These are phyloP conservation scores for Zeus faber DNA, from an alignment of 2,113 vertebrate genomes.

Conservation along the genomic window DNA sequence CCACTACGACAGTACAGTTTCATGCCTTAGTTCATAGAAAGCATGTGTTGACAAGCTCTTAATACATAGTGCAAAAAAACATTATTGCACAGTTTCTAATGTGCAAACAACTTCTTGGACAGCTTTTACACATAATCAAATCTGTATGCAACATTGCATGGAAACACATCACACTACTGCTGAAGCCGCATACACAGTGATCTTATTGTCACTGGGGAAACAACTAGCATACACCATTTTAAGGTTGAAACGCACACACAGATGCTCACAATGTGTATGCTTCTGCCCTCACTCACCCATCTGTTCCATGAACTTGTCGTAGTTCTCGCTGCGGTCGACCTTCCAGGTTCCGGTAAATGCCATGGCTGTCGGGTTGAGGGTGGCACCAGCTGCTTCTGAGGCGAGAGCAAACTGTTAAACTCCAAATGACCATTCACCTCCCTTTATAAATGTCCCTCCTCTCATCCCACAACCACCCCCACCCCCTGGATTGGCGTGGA, in stretches of 20 bases:
- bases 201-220: too few relatives aligned
- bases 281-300: conserved; percentile 79
- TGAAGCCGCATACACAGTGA: too few relatives aligned
- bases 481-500: conserved; percentile 53
- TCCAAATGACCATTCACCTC: conserved; percentile 21
- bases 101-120: too few relatives aligned
- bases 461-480: not conserved
- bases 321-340: conserved; percentile 82
- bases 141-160: not conserved
- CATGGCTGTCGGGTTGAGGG: conserved; percentile 68
- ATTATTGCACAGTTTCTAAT: too few relatives aligned
- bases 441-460: conserved; percentile 21
- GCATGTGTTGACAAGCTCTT: conserved; percentile 14
- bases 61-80: too few relatives aligned
- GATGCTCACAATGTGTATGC: not conserved
- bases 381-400: conserved; percentile 21
- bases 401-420: conserved; percentile 36
- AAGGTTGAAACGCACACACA: conserved; percentile 2
- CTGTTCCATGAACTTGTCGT: conserved; percentile 87
- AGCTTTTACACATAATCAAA: too few relatives aligned
- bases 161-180: not conserved
- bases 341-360: conserved; percentile 86
- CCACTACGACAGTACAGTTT: not conserved
- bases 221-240: too few relatives aligned
- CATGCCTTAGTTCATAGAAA: not conserved